Base-by-base conservation (phyloP, 2,888 invertebrate species). In the Sarcophaga subvicina region DNA sequence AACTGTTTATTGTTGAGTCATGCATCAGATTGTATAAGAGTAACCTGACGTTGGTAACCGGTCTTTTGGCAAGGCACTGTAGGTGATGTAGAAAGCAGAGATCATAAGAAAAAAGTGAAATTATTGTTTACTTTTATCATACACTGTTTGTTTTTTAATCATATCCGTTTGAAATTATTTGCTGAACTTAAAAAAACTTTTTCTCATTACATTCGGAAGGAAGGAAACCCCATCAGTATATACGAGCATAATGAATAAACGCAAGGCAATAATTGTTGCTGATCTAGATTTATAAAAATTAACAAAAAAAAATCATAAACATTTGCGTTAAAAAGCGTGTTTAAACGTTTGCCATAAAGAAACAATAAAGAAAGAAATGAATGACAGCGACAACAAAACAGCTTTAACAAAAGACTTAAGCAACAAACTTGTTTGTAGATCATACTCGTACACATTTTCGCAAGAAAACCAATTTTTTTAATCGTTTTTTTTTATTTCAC, bases 321-420 rank as follows among this genome's bases (percentile, higher is more conserved):
- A 25, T 54, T 72, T 11, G 17, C 20, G 45, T 73, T 14, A 17
- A 45, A 73, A 20, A 22, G 6, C 54, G 17, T 54, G 54, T 54
- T 12, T 54, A 54, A 54, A 54, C 17, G 17, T 12, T 14, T 54
- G 14, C 14, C 72, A 20, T 62, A 62, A 62, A 20, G 2, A 22
- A 45, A 4, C 22, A 62, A 62, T 37, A 60, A 4, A 60, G 20
- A 12, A 20, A 54, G 5, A 37, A 72, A 80, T 71, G 12, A 17
- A 37, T 70, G n/a, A 27, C 71, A 64, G 37, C 17, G 20, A 72
- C 72, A 63, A 54, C 54, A 17, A 14, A 14, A 54, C 14, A 14
- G n/a, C 45, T 25, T 47, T 60, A 78, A 84, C 66, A 72, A 83
- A 86, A 88, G 84, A 86, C 84, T 88, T 82, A 67, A 80, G 86